phyloP scores from a whole-genome alignment of 1,140 invertebrate genomes.

The Pseudobourletiella spinata region DNA sequence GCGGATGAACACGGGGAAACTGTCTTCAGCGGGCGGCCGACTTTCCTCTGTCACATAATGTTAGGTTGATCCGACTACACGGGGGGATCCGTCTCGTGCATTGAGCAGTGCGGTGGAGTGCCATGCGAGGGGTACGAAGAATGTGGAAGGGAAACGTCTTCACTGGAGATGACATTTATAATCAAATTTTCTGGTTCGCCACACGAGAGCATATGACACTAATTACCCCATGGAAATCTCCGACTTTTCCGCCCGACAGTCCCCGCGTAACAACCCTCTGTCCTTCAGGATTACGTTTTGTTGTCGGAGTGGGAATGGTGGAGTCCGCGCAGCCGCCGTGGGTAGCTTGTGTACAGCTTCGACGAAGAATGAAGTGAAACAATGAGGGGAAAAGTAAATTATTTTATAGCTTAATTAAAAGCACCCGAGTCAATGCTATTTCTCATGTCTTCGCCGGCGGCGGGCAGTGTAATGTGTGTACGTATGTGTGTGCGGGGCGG shows the following conservation, averaged over 20 bases:
- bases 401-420: slow-evolving; percentile 4
- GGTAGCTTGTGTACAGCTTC: background rate
- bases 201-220: slow-evolving; percentile 31
- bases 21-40: background rate
- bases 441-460: no score
- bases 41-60: background rate
- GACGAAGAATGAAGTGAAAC: no score
- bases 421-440: no score
- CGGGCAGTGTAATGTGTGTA: no score
- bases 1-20: background rate
- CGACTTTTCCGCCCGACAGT: no score
- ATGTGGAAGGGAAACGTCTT: slow-evolving; percentile 14
- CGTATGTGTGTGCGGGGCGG: no score
- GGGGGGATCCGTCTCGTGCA: background rate
- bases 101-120: no score
- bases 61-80: background rate
- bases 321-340: no score
- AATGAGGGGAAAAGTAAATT: no score
- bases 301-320: no score
- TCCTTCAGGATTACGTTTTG: no score
- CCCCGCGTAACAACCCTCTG: no score
- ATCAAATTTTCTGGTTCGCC: slow-evolving; percentile 29
- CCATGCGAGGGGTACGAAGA: background rate
- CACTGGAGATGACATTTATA: slow-evolving; percentile 29
- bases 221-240: slow-evolving; percentile 16